phyloP scores from a whole-genome alignment of 2,888 invertebrate genomes.

The Sycophila texana region DNA sequence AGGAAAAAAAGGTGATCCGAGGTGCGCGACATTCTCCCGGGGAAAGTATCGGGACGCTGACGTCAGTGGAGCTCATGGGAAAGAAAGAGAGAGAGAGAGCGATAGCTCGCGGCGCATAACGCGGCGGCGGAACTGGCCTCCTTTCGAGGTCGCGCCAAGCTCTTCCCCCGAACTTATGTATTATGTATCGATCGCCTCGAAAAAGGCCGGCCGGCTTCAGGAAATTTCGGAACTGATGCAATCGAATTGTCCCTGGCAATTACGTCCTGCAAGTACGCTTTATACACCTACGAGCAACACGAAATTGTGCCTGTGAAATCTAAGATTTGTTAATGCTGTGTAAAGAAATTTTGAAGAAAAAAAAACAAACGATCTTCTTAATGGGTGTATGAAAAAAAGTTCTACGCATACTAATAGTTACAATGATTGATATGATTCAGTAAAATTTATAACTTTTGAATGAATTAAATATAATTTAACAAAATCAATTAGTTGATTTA shows the following conservation, averaged over 20 bases:
- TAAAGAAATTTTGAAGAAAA: neutral
- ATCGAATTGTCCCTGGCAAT: neutral
- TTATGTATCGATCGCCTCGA: slow-evolving; percentile 36
- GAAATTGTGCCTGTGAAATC: no score
- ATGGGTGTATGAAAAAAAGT: no score
- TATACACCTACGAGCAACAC: no score
- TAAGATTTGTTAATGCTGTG: no score
- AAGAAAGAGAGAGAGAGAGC: slow-evolving; percentile 14
- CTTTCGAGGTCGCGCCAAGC: slow-evolving; percentile 64
- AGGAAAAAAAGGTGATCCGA: slow-evolving; percentile 14
- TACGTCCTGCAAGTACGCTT: no score
- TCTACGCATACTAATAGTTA: no score
- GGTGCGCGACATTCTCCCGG: slow-evolving; percentile 55
- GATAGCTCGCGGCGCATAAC: slow-evolving; percentile 52
- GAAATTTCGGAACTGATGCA: slow-evolving; percentile 5
- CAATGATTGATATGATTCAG: no score
- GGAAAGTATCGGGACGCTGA: slow-evolving; percentile 66
- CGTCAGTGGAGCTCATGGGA: slow-evolving; percentile 60
- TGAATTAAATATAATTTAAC: no score
- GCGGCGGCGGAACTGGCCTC: slow-evolving; percentile 65
- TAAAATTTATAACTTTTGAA: no score
- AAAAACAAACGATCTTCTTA: no score
- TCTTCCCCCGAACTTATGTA: slow-evolving; percentile 50
- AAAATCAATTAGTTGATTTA: no score
- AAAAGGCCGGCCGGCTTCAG: neutral